Conservation (phyloP, 2,113 vertebrate genomes). For the Urocitellus parryii region DNA sequence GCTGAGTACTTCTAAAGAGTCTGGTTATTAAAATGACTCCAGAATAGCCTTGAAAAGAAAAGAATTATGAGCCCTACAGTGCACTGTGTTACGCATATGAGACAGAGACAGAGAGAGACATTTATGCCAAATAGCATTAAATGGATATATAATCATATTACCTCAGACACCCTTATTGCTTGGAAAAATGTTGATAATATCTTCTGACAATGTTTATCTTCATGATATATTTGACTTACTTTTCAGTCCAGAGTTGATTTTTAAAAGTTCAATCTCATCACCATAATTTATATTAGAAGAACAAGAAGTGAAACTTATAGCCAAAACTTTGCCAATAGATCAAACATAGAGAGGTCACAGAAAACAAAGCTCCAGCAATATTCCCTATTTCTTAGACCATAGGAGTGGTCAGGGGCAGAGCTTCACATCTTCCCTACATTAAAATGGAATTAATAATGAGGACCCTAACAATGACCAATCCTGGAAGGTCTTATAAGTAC, state of each 20-base stretch:
- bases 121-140: slow-evolving; percentile 62
- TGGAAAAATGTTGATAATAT: slow-evolving; percentile 48
- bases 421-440: not conserved
- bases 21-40: slow-evolving; percentile 72
- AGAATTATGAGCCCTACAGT: slow-evolving; percentile 47
- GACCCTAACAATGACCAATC: not conserved
- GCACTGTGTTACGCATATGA: slow-evolving; percentile 32
- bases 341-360: not conserved
- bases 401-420: not conserved
- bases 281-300: slow-evolving; percentile 32
- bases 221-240: not conserved
- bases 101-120: slow-evolving; percentile 21
- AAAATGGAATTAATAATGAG: not conserved
- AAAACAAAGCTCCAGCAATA: not conserved
- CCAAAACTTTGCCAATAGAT: not conserved
- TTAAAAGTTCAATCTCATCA: not conserved
- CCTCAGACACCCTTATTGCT: slow-evolving; percentile 4
- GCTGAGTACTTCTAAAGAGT: slow-evolving; percentile 64
- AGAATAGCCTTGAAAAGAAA: slow-evolving; percentile 73
- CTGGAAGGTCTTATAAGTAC: not conserved
- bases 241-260: slow-evolving; percentile 5
- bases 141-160: slow-evolving; percentile 47
- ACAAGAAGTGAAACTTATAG: not conserved
- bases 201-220: slow-evolving; percentile 22
- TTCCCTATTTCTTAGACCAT: not conserved